Evolutionary conservation across 2,113 vertebrate species (phyloP), one percentile per base, ranked within the genome.

Genomic region (Myxocyprinus asiaticus): DNA sequence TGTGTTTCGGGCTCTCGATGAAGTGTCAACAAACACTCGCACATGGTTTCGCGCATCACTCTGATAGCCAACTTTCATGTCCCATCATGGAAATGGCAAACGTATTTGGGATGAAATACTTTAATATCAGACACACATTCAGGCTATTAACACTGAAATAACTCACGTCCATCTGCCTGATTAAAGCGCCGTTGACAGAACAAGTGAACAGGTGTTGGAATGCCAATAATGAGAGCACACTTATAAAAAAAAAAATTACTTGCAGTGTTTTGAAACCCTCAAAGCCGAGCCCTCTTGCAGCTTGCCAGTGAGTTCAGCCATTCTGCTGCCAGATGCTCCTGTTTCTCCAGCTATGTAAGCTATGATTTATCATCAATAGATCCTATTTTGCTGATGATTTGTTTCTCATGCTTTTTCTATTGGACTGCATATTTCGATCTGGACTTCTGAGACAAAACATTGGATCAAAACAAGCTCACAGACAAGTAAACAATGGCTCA

Each of bases 261-360:
- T 91, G 92, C 84, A 91, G 83, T 85, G 84, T 88, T 88, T 89
- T 91, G 88, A 88, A 91, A 86, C 88, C 89, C 92, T 92, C 91
- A 93, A 92, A 92, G 91, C 77, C 48, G 69, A 88, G 89, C 86
- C 58, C 80, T 85, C 83, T 80, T 71, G 85, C 89, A 89, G 87
- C 90, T 89, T 87, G 90, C 87, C 89, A 91, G 89, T 89, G 91
- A 82, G 86, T 86, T 88, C 68, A 76, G 86, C 83, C 84, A 80
- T 65, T 90, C 88, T 87, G 83, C 87, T 86, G 84, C 89, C 90
- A 91, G 88, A 91, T 90, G 91, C 92, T 93, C 90, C 92, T 85
- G 92, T 93, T 92, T 91, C 91, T 90, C 81, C 88, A 89, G 90
- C 91, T 90, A 91, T 92, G 91, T 92, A 92, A 92, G 92, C 91